These are phyloP conservation scores for Kryptopterus vitreolus DNA, from an alignment of 2,797 vertebrate genomes.

Conservation along the genomic window DNA sequence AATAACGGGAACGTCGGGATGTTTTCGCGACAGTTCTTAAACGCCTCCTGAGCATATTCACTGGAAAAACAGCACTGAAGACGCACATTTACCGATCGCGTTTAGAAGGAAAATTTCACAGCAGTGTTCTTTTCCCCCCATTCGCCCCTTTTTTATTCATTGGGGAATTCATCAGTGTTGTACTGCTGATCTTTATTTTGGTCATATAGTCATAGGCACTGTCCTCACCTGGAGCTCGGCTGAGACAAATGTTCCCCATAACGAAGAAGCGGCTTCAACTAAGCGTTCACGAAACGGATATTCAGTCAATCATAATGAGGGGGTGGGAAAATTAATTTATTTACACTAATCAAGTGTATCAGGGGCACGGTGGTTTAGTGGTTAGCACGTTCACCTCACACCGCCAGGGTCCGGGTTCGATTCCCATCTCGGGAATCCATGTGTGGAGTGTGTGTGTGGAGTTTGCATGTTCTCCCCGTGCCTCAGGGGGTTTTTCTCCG, in stretches of 20 bases:
- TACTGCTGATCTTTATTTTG: too few species aligned
- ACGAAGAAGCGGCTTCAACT: not conserved
- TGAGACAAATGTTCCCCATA: not conserved
- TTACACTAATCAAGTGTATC: not conserved
- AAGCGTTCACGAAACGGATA: not conserved
- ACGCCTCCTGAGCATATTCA: conserved; percentile 58
- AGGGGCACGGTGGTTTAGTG: too few species aligned
- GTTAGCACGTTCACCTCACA: too few species aligned
- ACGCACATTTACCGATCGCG: not conserved
- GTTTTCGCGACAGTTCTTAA: conserved; percentile 23
- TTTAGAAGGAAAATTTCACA: not conserved
- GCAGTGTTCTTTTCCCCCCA: not conserved
- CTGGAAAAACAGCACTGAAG: not conserved
- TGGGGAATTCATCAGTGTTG: too few species aligned
- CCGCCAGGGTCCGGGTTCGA: too few species aligned
- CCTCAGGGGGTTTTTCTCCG: too few species aligned
- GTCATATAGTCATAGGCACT: not conserved
- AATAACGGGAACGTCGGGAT: conserved; percentile 8
- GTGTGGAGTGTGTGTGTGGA: too few species aligned
- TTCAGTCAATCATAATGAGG: not conserved
- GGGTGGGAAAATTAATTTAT: not conserved
- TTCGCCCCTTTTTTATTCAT: not conserved
- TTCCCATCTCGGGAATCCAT: too few species aligned
- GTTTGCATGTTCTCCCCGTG: too few species aligned
- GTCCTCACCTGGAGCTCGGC: not conserved